Evolutionary conservation across 2,113 vertebrate species (phyloP), one percentile per base, ranked within the genome.

Genomic region (Drymodes brunneopygia): DNA sequence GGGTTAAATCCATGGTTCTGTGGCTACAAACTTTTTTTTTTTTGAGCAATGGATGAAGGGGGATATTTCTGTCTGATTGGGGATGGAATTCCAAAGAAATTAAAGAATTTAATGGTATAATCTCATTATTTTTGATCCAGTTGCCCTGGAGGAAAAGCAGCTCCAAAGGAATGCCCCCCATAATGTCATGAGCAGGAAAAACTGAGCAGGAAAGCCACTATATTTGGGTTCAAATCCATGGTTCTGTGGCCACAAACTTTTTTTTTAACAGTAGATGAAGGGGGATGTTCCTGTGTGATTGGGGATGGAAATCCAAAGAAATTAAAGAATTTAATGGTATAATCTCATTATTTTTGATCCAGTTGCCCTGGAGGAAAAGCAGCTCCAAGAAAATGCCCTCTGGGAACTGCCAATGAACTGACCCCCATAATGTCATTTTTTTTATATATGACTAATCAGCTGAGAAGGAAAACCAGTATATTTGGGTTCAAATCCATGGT

Each of bases 281-380:
- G n/a, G n/a, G n/a, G n/a, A n/a, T n/a, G n/a, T n/a, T n/a, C n/a
- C n/a, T n/a, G n/a, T n/a, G n/a, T n/a, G n/a, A n/a, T n/a, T n/a
- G n/a, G n/a, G n/a, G n/a, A n/a, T n/a, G n/a, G n/a, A 62, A 20
- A 40, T 50, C 12, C 11, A 40, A n/a, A 53, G 31, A 28, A 66
- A 33, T 8, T 1, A n/a, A 72, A 53, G 12, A 21, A 21, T 18
- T 60, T 25, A 3, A 23, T 20, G 25, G 51, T 19, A n/a, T 22
- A 58, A 33, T 50, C 51, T 42, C 1, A 1, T 28, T 65, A 2
- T 35, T 91, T 73, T 57, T 28, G 27, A 75, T 83, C 28, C 82
- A 99, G 99, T 91, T 99, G 98, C 62, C 97, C 77, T 25, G 98
- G 98, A 15, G 97, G 98, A 80, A 93, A 40, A 36, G 97, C 97